These are phyloP conservation scores for Antechinus stuartii DNA, from an alignment of 2,113 vertebrate species.

Conservation along the genomic window DNA sequence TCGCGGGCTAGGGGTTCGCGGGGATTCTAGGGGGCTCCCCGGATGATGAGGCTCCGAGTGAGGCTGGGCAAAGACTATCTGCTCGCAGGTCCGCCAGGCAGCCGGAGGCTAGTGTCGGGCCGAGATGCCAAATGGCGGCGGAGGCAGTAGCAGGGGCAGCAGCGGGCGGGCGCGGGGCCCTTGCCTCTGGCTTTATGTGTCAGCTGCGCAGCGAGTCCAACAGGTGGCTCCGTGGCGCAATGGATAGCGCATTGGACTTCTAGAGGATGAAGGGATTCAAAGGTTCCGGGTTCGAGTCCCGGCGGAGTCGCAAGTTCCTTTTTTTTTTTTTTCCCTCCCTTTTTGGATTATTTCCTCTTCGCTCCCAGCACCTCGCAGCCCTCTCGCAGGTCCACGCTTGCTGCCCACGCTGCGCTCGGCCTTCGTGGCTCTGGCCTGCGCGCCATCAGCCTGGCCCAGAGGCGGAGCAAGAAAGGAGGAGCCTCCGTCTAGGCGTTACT, in stretches of 20 bases:
- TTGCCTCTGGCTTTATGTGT: constrained; percentile 68
- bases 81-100: not conserved
- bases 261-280: constrained; percentile 91
- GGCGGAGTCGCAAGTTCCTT: constrained; percentile 85
- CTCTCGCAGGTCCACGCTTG: not conserved
- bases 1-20: not conserved
- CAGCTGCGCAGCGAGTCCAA: constrained; percentile 68
- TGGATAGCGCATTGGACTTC: constrained; percentile 95
- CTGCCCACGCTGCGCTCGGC: not conserved
- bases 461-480: not conserved
- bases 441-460: not conserved
- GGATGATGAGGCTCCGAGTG: too few relatives aligned
- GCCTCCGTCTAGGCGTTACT: not conserved
- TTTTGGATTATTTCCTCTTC: not conserved
- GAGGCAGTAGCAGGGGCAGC: accelerated
- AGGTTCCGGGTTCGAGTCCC: constrained; percentile 95
- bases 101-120: accelerated
- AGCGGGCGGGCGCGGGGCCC: constrained; percentile 4
- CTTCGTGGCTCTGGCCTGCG: not conserved
- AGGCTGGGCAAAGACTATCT: not conserved
- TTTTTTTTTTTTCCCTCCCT: not conserved
- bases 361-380: not conserved
- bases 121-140: constrained; percentile 22
- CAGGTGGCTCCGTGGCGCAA: constrained; percentile 95
- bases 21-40: not conserved